phyloP scores from a whole-genome alignment of 2,113 vertebrate species.

The Budorcas taxicolor region DNA sequence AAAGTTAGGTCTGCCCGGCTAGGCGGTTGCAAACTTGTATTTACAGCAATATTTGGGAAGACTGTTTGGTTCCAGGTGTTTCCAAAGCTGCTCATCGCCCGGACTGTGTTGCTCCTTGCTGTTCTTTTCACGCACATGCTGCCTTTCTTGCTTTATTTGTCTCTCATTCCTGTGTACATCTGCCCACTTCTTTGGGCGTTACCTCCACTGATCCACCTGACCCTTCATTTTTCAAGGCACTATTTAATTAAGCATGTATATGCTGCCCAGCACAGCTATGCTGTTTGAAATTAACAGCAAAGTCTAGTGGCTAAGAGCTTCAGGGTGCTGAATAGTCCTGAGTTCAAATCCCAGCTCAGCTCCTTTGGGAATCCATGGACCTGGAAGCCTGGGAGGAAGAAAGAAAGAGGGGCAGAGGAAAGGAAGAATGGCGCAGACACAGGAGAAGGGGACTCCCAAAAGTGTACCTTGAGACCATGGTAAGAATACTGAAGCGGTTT shows the following conservation, averaged over 20 bases:
- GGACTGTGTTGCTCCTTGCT: neutral
- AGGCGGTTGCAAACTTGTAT: neutral
- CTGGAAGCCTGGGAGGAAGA: neutral
- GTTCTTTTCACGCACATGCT: rapidly evolving
- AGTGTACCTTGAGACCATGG: neutral
- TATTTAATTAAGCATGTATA: neutral
- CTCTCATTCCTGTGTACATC: neutral
- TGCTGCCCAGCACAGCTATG: neutral
- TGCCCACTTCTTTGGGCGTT: neutral
- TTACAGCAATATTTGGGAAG: neutral
- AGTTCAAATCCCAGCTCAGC: neutral
- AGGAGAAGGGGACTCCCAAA: neutral
- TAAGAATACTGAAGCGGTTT: neutral
- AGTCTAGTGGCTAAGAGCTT: neutral
- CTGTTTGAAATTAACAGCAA: neutral
- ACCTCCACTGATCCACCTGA: neutral
- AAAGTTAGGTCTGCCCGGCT: neutral
- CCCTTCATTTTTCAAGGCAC: neutral
- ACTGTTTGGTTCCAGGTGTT: neutral
- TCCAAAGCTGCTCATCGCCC: neutral
- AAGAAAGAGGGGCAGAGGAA: neutral
- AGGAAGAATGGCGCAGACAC: neutral
- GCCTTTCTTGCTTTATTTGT: neutral
- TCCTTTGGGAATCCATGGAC: neutral
- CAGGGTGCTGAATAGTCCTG: neutral